Evolutionary conservation across 2,113 vertebrate species (phyloP).

Genomic region (Crypturellus undulatus): DNA sequence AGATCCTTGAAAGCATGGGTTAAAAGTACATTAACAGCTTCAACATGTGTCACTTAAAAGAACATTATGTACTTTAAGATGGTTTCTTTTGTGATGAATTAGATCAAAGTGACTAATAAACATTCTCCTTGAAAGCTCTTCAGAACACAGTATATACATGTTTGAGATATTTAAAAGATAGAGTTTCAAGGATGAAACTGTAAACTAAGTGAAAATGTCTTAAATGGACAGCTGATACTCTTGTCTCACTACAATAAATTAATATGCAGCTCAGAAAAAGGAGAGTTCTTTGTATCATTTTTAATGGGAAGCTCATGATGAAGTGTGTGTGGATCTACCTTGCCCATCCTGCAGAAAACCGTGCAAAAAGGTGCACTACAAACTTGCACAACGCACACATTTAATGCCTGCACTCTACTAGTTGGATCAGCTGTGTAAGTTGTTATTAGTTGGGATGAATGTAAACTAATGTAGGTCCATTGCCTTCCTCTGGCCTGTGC

Average conservation of each 20-base stretch:
- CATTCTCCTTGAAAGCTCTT: constrained; percentile 71
- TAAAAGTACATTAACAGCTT: constrained; percentile 55
- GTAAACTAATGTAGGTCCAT: not conserved
- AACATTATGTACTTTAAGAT: constrained; percentile 68
- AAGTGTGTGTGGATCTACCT: not conserved
- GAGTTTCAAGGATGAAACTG: constrained; percentile 43
- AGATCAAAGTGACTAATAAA: constrained; percentile 80
- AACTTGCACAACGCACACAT: not conserved
- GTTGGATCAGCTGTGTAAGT: not conserved
- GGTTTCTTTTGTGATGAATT: constrained; percentile 75
- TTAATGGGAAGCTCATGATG: not conserved
- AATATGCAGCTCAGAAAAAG: constrained; percentile 31
- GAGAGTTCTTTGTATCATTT: not conserved
- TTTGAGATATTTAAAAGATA: constrained; percentile 65
- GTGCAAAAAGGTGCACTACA: not conserved
- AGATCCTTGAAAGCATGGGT: constrained; percentile 52
- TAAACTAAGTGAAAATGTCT: constrained; percentile 50
- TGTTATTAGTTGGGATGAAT: not conserved
- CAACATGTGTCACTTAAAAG: constrained; percentile 62
- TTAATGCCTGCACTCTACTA: not conserved
- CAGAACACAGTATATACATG: constrained; percentile 60
- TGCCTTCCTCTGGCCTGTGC: not conserved
- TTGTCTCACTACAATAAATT: constrained; percentile 35
- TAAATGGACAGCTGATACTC: constrained; percentile 5
- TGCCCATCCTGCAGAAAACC: not conserved